Conservation (phyloP, 1,140 invertebrate species). For the Thaumetopoea pityocampa region DNA sequence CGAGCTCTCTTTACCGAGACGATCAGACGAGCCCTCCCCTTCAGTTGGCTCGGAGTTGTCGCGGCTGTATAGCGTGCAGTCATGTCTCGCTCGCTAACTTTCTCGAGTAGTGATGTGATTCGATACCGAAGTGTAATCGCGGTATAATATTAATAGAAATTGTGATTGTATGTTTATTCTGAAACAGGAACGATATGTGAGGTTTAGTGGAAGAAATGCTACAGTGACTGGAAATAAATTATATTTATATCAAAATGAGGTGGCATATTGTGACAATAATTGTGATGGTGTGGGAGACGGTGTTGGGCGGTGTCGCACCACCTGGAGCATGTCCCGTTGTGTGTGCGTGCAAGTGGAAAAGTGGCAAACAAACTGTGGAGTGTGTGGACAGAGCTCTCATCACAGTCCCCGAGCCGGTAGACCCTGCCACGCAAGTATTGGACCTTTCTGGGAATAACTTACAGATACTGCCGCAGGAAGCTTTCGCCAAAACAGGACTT, state of each 20-base stretch:
- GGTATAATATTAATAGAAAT: conserved; percentile 25
- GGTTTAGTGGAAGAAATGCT: conserved; percentile 30
- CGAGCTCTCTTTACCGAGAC: conserved; percentile 44
- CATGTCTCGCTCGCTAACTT: conserved; percentile 63
- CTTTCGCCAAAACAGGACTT: conserved; percentile 86
- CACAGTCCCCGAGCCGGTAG: conserved; percentile 87
- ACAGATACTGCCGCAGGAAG: conserved; percentile 86
- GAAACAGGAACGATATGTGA: conserved; percentile 18
- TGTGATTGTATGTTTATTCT: conserved; percentile 24
- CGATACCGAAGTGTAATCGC: conserved; percentile 48
- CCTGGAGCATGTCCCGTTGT: conserved; percentile 82
- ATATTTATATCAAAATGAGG: conserved; percentile 57
- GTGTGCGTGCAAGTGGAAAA: conserved; percentile 94
- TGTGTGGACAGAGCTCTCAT: conserved; percentile 88
- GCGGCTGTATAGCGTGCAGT: conserved; percentile 47
- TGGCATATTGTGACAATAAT: conserved; percentile 59
- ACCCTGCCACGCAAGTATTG: conserved; percentile 92
- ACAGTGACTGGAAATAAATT: conserved; percentile 34
- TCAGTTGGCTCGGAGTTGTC: conserved; percentile 60
- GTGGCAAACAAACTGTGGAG: conserved; percentile 93
- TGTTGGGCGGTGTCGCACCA: conserved; percentile 54
- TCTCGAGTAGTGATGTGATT: conserved; percentile 72
- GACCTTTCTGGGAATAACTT: conserved; percentile 92
- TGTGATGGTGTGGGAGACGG: conserved; percentile 55
- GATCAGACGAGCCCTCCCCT: conserved; percentile 50